Percentiles rank a stretch among this genome's conserved stretches.
Conservation (phyloP, 2,888 invertebrate genomes). For the Notocelia uddmanniana region DNA sequence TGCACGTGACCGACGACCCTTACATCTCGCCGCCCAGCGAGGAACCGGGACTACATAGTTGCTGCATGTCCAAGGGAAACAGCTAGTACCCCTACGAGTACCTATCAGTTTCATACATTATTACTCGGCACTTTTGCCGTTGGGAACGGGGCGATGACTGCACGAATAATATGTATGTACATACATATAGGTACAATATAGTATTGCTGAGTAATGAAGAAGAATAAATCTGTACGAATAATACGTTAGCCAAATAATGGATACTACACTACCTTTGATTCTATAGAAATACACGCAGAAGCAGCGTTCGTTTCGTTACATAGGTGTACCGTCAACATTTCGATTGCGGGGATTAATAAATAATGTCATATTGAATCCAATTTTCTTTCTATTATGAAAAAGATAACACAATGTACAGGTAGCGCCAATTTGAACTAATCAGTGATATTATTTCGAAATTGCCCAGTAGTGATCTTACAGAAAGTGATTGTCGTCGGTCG, state of each 20-base stretch:
- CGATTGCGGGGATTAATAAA: neutral
- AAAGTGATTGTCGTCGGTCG: conserved; percentile 45
- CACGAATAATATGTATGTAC: too few relatives aligned
- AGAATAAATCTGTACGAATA: neutral
- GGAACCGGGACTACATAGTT: conserved; percentile 30
- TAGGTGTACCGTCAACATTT: neutral
- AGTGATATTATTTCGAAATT: conserved; percentile 43
- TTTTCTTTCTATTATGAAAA: conserved; percentile 13
- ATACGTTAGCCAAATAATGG: neutral
- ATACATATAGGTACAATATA: too few relatives aligned
- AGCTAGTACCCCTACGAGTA: neutral
- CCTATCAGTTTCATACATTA: conserved; percentile 1
- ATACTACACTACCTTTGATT: neutral
- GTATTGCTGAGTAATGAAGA: neutral
- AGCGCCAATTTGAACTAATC: conserved; percentile 42
- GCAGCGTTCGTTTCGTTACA: too few relatives aligned
- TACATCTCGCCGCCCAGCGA: conserved; percentile 56
- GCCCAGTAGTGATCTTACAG: conserved; percentile 55
- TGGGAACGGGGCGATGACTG: neutral
- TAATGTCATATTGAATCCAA: neutral
- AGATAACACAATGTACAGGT: conserved; percentile 22
- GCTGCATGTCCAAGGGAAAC: conserved; percentile 7
- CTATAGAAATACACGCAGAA: neutral
- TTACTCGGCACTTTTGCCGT: neutral
- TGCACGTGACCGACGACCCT: conserved; percentile 76